Conservation (phyloP, 2,113 vertebrate species). For the Gasterosteus nipponicus region DNA sequence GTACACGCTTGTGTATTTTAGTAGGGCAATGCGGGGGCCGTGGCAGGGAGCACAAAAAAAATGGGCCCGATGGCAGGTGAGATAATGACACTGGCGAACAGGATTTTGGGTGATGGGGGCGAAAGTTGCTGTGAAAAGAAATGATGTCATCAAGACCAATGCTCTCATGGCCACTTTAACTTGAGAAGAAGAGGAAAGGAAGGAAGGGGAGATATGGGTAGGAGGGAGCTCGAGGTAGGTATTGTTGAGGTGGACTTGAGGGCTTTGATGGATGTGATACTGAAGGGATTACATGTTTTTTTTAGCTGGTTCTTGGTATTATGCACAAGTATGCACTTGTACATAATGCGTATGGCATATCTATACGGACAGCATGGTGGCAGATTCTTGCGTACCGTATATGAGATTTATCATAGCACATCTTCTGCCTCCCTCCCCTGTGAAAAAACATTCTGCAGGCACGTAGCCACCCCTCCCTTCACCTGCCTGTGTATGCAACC, state of each 20-base stretch:
- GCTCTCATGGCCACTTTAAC: slow-evolving; percentile 36
- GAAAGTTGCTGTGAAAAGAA: slow-evolving; percentile 73
- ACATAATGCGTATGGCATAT: slow-evolving; percentile 44
- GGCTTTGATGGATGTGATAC: slow-evolving; percentile 38
- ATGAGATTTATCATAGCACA: slow-evolving; percentile 39
- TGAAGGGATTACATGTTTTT: slow-evolving; percentile 40
- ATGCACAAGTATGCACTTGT: slow-evolving; percentile 29
- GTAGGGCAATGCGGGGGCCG: slow-evolving; percentile 13
- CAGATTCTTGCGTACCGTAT: slow-evolving; percentile 19
- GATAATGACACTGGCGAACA: slow-evolving; percentile 69
- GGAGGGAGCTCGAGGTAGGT: slow-evolving; percentile 29
- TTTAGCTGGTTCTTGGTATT: slow-evolving; percentile 30
- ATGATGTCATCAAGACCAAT: slow-evolving; percentile 66
- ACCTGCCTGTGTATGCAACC: slow-evolving; percentile 50
- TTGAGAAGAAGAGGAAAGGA: slow-evolving; percentile 23
- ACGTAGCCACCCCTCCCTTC: slow-evolving; percentile 64
- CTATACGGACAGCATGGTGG: slow-evolving; percentile 49
- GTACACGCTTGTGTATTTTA: slow-evolving; percentile 28
- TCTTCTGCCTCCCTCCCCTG: slow-evolving; percentile 15
- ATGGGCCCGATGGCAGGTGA: slow-evolving; percentile 64
- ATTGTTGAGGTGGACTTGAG: slow-evolving; percentile 29
- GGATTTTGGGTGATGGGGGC: slow-evolving; percentile 65
- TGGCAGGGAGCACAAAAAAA: slow-evolving; percentile 49
- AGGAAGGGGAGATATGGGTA: slow-evolving; percentile 40
- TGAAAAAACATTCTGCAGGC: slow-evolving; percentile 60